phyloP scores from a whole-genome alignment of 2,113 vertebrate genomes.

The Erythrolamprus reginae region DNA sequence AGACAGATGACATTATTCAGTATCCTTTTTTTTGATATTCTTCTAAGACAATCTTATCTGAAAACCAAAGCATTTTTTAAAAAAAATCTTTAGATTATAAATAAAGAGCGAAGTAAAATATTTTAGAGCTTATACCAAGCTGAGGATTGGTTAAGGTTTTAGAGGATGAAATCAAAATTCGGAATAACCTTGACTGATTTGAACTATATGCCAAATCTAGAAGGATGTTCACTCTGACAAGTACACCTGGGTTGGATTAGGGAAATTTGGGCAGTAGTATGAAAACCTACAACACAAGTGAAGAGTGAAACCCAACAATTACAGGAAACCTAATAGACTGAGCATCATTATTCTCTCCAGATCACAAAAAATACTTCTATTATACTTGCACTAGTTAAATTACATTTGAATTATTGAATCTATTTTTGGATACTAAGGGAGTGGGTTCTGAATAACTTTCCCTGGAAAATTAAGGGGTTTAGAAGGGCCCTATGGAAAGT shows the following conservation, averaged over 20 bases:
- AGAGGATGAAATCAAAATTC: not conserved
- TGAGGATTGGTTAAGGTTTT: not conserved
- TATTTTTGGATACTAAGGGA: not conserved
- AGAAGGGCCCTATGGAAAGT: not conserved
- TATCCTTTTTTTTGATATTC: slow-evolving; percentile 78
- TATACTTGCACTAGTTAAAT: not conserved
- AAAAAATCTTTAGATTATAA: not conserved
- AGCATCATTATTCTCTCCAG: not conserved
- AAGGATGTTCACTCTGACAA: not conserved
- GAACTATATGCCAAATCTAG: not conserved
- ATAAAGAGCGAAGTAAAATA: not conserved
- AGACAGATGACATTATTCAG: slow-evolving; percentile 86
- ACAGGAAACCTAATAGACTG: not conserved
- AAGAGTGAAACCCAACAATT: not conserved
- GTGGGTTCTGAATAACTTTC: not conserved
- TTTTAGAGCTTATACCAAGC: not conserved
- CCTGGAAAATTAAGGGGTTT: not conserved
- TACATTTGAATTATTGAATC: not conserved
- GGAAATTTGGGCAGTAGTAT: not conserved
- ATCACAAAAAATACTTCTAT: not conserved
- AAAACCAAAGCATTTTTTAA: not conserved
- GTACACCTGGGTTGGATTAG: not conserved
- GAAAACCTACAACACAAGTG: not conserved
- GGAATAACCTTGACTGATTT: not conserved
- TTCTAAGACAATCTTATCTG: slow-evolving; percentile 5